Base-by-base conservation (phyloP, 2,113 vertebrate species). In the Scopus umbretta region DNA sequence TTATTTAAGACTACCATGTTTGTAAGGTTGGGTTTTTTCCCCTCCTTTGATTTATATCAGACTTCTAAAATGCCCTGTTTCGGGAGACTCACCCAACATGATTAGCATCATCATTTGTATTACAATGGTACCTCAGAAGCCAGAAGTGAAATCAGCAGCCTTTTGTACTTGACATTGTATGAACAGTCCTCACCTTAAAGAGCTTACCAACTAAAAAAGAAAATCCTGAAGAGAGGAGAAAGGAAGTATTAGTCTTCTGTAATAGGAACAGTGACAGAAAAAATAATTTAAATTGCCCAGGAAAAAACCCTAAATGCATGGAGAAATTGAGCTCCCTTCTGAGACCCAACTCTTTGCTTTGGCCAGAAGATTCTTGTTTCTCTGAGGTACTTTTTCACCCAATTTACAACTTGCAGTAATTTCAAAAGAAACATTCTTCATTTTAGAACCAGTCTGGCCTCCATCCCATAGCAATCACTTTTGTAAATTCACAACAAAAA, bases 101-200 rank as follows among this genome's bases (percentile, higher is more conserved):
- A 86, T 94, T 68, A 91, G 40, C 59, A 16, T 65, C 30, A 86
- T 85, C 86, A 83, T 93, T 90, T 92, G 93, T 78, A 82, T 95
- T 82, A 81, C 61, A 87, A 65, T 56, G 85, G 82, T 53, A 62
- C 66, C 55, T 90, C 38, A 65, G 76, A 71, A 86, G 25, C 32
- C 63, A 95, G 52, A 66, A 86, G 49, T 47, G 42, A 96, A 91
- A 95, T 95, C 93, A 91, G 76, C 78, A 89, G 80, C 80, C 86
- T 94, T 94, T 97, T 89, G 67, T 95, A 58, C 55, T 34, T 55
- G 40, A 61, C 32, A 25, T 10, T 88, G 67, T 36, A 43, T 42
- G 50, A 94, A 61, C 53, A 56, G 49, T 63, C 32, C 67, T 86
- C 80, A 55, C 86, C 38, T 90, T 84, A 49, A 83, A 88, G 79